Percentiles rank a stretch among this genome's conserved stretches.
phyloP scores from a whole-genome alignment of 2,888 invertebrate species.

The Cephus runcator region DNA sequence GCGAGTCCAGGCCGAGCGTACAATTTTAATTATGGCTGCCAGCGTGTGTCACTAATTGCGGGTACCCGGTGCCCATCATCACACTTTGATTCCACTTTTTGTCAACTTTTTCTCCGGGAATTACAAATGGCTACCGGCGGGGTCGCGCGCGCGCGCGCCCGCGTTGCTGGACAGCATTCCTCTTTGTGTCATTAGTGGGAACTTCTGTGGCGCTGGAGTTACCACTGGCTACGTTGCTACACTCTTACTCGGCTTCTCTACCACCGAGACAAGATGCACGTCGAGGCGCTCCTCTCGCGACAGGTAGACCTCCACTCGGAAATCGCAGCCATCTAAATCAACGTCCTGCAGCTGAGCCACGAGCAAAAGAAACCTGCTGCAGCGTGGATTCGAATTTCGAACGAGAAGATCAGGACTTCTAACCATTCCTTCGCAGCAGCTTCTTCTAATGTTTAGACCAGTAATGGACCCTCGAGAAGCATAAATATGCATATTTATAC shows the following conservation, averaged over 20 bases:
- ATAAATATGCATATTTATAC: conserved; percentile 21
- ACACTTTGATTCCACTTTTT: conserved; percentile 56
- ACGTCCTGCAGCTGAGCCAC: conserved; percentile 36
- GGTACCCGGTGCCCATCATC: conserved; percentile 49
- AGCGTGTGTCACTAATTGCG: conserved; percentile 55
- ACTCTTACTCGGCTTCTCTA: conserved; percentile 29
- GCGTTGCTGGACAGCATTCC: conserved; percentile 60
- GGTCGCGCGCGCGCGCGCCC: conserved; percentile 50
- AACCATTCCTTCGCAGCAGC: not conserved
- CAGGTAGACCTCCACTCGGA: conserved; percentile 50
- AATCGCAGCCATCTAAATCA: conserved; percentile 56
- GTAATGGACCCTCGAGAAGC: conserved; percentile 20
- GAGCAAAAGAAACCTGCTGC: conserved; percentile 26
- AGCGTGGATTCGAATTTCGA: conserved; percentile 1
- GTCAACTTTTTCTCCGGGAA: conserved; percentile 42
- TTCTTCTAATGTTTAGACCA: not conserved
- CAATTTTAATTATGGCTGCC: conserved; percentile 54
- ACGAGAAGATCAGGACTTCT: not conserved
- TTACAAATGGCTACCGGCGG: conserved; percentile 61
- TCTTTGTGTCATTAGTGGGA: conserved; percentile 62
- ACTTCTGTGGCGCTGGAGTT: conserved; percentile 49
- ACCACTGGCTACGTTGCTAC: conserved; percentile 16
- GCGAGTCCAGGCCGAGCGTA: conserved; percentile 31
- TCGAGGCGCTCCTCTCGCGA: conserved; percentile 31
- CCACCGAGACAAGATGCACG: conserved; percentile 33